Evolutionary conservation across 2,113 vertebrate species (phyloP), one percentile per base, ranked within the genome.

Genomic region (Gracilinanus agilis): DNA sequence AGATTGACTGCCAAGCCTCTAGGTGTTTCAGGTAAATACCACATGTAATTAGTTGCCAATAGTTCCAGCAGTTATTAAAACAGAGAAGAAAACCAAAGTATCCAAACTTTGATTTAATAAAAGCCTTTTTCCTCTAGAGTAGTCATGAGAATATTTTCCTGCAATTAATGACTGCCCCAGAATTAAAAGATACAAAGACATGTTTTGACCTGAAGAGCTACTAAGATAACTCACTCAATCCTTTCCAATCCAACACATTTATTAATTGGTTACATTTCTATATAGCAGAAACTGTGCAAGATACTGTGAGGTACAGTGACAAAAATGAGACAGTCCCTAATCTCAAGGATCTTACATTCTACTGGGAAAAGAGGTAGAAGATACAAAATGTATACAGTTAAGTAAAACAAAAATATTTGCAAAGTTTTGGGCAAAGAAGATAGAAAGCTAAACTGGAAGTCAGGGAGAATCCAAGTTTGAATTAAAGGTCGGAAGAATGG

Each of bases 91-190:
- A 95, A 27, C 29, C 54, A 49, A 93, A 92, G 91, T 93, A 94
- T 92, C 88, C 44, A 53, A 49, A 94, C 53, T 93, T 95, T 49
- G 40, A 44, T 94, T 94, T 96, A 95, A 96, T 93, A 94, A 95
- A 90, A 13, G 90, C 23, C 9, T 12, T 92, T n/a, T 54, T 23
- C 54, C 3, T 53, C 2, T 27, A 61, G 44, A 93, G 90, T 21
- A 10, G 21, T 7, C 92, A 23, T 21, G 25, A 1, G 91, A 92
- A 44, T 83, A 58, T 23, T 27, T 19, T 95, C 89, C 40, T 83
- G 40, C 54, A 83, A 95, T 95, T 90, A 90, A 83, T 92, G 55
- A 40, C 83, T 29, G 40, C 88, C 49, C 44, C 54, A 24, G 29
- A 7, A 83, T 44, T 24, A 21, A 61, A 44, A 54, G 27, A 0